Percentiles rank a stretch among this genome's conserved stretches.
Conservation (phyloP, 2,797 vertebrate species). For the Sciurus vulgaris region DNA sequence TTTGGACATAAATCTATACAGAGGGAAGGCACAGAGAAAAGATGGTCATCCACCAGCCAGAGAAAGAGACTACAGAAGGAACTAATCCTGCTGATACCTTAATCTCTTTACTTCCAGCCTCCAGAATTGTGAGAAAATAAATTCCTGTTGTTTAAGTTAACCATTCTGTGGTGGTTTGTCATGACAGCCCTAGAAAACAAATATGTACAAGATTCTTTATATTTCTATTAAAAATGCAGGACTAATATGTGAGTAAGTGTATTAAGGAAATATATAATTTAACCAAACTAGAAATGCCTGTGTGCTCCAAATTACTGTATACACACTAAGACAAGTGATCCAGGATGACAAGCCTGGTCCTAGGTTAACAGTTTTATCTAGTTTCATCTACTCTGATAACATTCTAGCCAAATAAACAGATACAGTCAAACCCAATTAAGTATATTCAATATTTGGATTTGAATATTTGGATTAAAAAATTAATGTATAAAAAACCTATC, state of each 20-base stretch:
- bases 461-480: slow-evolving; percentile 84
- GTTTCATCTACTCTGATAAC: slow-evolving; percentile 77
- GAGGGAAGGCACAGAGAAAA: neutral
- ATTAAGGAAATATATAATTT: slow-evolving; percentile 40
- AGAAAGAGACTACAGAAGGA: neutral
- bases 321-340: slow-evolving; percentile 36
- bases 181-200: neutral
- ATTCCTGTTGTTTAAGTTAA: neutral
- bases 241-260: slow-evolving; percentile 40
- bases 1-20: neutral
- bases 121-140: neutral
- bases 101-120: neutral
- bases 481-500: slow-evolving; percentile 80
- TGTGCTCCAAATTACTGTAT: neutral
- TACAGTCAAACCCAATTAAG: slow-evolving; percentile 79
- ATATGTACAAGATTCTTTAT: slow-evolving; percentile 38
- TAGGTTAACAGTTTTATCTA: slow-evolving; percentile 76
- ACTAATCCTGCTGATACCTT: neutral
- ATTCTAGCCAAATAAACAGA: slow-evolving; percentile 83
- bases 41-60: neutral
- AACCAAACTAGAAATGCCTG: slow-evolving; percentile 47
- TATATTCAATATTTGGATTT: slow-evolving; percentile 85
- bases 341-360: slow-evolving; percentile 31
- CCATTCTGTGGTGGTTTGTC: neutral
- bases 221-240: slow-evolving; percentile 51